Conservation (phyloP, 2,113 vertebrate genomes). For the Athene noctua region DNA sequence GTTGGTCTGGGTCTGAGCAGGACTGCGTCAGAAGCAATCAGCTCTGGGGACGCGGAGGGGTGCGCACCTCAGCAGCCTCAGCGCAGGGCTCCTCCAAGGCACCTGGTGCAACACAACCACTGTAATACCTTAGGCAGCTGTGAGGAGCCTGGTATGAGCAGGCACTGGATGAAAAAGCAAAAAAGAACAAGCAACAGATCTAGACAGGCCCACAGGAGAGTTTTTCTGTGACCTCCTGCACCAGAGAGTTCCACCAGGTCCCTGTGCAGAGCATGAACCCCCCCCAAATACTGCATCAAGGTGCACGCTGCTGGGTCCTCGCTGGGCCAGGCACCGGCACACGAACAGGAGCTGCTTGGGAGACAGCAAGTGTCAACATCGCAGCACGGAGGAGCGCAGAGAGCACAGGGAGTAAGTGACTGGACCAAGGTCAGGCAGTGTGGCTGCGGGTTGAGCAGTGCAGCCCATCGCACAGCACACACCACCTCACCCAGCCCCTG, state of each 20-base stretch:
- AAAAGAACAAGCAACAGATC: neutral
- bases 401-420: neutral
- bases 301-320: neutral
- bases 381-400: neutral
- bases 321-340: neutral
- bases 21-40: neutral
- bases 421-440: neutral
- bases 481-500: neutral
- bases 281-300: neutral
- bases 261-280: neutral
- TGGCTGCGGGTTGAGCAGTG: neutral
- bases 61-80: neutral
- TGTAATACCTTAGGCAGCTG: neutral
- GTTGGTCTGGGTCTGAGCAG: fast-evolving
- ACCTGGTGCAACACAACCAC: neutral
- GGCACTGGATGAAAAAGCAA: neutral
- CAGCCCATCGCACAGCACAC: neutral
- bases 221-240: neutral
- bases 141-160: neutral
- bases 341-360: neutral
- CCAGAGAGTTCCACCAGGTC: neutral
- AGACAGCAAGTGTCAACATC: neutral
- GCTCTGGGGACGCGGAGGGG: fast-evolving
- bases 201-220: neutral
- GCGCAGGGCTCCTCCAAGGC: neutral